Evolutionary conservation across 2,113 vertebrate genomes (phyloP), one percentile per base, ranked within the genome.

Genomic region (Brachirus orientalis): DNA sequence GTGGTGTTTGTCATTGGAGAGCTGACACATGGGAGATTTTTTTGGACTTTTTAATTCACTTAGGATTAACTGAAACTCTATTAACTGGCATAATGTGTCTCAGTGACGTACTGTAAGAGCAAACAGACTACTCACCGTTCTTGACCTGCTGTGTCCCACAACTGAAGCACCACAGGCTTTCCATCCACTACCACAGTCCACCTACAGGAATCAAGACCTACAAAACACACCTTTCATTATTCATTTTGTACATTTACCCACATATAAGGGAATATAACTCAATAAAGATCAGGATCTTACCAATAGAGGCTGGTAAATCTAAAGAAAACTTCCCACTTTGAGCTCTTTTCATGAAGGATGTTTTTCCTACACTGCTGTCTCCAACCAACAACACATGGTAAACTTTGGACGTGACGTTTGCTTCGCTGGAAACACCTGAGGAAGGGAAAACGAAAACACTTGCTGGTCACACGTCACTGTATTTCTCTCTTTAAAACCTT

Each of bases 81-180:
- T 19, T 10, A 36, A n/a, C 18, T 58, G 11, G 8, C 10, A 20
- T 8, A 13, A 20, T n/a, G 7, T 19, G 20, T 37, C 28, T 33
- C 8, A 44, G 6, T 54, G n/a, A 54, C 38, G 20, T 5, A 11
- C 9, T 6, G 43, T 50, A 13, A 52, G 47, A 35, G 17, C 4
- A 44, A 47, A 33, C 20, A 44, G 7, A 2, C 66, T 18, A 47
- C 46, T 78, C 86, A 98, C 97, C 97, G 95, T 75, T 99, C 97
- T 71, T 98, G 96, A 10, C 97, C 97, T 0, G 97, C 97, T 0
- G 97, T 98, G 85, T 99, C 97, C 97, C 97, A 99, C 56, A 99
- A 78, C 76, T 94, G 91, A 2, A 99, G 92, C 8, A 85, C 82
- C 56, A 96, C 94, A 43, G 8, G 33, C 63, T 86, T 92, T 61